A percentile compares a stretch with the other conserved stretches of the same genome.
Conservation (phyloP, 2,888 invertebrate genomes). For the Drosophila rellima region DNA sequence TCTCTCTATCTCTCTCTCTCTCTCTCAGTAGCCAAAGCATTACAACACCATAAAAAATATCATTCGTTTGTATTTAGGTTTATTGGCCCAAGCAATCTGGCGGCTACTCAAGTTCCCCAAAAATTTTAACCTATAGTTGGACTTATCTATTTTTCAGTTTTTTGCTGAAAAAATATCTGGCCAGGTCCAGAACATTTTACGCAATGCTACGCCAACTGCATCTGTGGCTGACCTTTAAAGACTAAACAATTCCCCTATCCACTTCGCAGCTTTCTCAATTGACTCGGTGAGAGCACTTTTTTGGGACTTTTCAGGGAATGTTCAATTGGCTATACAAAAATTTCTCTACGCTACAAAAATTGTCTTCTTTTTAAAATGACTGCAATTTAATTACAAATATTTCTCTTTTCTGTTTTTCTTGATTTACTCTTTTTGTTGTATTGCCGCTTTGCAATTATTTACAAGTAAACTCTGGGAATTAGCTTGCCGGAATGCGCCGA, state of each 20-base stretch:
- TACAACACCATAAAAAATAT: conserved; percentile 78
- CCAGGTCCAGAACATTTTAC: conserved; percentile 36
- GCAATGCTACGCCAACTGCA: conserved; percentile 22
- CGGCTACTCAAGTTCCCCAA: conserved; percentile 51
- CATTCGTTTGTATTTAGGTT: conserved; percentile 66
- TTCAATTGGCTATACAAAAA: conserved; percentile 71
- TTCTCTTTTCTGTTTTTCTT: conserved; percentile 3
- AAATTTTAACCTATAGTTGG: conserved; percentile 33
- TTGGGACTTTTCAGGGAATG: conserved; percentile 24
- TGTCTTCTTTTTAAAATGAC: conserved; percentile 53
- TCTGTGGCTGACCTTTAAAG: conserved; percentile 54
- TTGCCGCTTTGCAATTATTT: conserved; percentile 58
- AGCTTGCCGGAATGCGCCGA: conserved; percentile 54
- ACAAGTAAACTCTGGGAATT: conserved; percentile 64
- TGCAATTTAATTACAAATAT: conserved; percentile 75
- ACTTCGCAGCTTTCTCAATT: conserved; percentile 16
- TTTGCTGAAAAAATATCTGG: conserved; percentile 37
- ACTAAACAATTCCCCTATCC: conserved; percentile 39
- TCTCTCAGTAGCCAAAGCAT: conserved; percentile 58
- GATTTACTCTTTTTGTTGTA: neutral
- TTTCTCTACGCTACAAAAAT: conserved; percentile 65
- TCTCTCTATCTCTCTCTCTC: conserved; percentile 6
- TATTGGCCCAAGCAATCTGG: conserved; percentile 53
- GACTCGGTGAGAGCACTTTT: conserved; percentile 4
- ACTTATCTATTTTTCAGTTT: conserved; percentile 12